Base-by-base conservation (phyloP, 1,140 invertebrate genomes). In the Eciton burchellii region DNA sequence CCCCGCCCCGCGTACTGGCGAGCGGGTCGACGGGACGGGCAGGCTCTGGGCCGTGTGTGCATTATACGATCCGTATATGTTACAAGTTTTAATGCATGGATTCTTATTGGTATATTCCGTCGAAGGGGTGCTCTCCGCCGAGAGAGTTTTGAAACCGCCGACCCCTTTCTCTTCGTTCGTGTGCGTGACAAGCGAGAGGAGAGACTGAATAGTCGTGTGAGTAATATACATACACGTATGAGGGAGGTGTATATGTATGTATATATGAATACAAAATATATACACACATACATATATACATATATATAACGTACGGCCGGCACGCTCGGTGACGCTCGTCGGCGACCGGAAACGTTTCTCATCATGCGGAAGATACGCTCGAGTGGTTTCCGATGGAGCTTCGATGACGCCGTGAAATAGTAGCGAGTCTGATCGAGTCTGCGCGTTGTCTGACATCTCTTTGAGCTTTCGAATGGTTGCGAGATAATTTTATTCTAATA, bases 131-230 rank as follows among this genome's bases (percentile, higher is more conserved):
- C 74, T 79, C 74, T 79, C 47, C 35, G 74, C 49, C 72, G 74
- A 77, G 62, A 56, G 62, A 60, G 45, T 65, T 74, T 63, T 43
- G 57, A 35, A 35, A 49, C 71, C 71, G 71, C 24, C 29, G 62
- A 56, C 57, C 65, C 65, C 70, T 83, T 85, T 19, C 84, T 87
- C 72, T 77, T 83, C 63, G 81, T 60, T 85, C 74, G 77, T 89
- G 81, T 85, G 85, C 60, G 54, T 84, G 84, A 87, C 52, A 82
- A 83, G 54, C 60, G 82, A 70, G 73, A 70, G 49, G 71, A 84
- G 52, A 82, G 83, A 85, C 68, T 73, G 66, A 60, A 84, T 86
- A 71, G 41, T 81, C 81, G 84, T 86, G 84, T 86, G 79, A 62
- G 77, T 81, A 81, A 29, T 66, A 71, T 63, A 86, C 35, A 84